These are phyloP conservation scores for Meandrina meandrites DNA, from an alignment of 92 coral and sea anemone genomes.

Conservation along the genomic window DNA sequence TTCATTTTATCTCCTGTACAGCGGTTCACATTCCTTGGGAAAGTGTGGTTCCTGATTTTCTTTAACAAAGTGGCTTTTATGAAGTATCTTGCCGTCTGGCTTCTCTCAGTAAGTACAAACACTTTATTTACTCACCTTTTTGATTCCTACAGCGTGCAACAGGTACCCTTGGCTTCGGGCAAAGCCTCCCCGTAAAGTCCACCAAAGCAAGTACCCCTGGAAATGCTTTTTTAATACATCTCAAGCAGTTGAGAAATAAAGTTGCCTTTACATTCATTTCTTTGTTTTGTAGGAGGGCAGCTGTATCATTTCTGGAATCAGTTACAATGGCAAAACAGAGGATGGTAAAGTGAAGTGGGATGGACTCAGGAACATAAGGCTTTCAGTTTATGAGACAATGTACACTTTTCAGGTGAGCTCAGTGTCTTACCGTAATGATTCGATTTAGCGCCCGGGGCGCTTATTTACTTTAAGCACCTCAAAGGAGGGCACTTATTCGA, in stretches of 20 bases:
- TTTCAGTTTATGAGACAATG: conserved; percentile 78
- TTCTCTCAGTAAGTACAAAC: conserved; percentile 82
- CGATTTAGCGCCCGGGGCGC: too few relatives aligned
- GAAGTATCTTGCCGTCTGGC: conserved; percentile 96
- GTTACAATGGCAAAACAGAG: conserved; percentile 83
- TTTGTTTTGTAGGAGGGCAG: conserved; percentile 79
- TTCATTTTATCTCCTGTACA: conserved; percentile 31
- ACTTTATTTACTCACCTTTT: too few relatives aligned
- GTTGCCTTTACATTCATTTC: too few relatives aligned
- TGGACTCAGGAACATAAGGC: conserved; percentile 84
- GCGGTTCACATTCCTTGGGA: conserved; percentile 65
- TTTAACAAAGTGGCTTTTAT: conserved; percentile 79
- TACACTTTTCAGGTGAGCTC: conserved; percentile 82
- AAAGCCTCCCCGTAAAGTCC: too few relatives aligned
- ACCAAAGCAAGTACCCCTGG: too few relatives aligned
- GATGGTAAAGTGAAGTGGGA: conserved; percentile 89
- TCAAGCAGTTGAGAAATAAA: too few relatives aligned
- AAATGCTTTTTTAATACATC: neutral
- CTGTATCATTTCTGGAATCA: conserved; percentile 88
- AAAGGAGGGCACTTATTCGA: too few relatives aligned
- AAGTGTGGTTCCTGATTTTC: conserved; percentile 67
- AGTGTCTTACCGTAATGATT: too few relatives aligned
- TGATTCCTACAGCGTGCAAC: too few relatives aligned
- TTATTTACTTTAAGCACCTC: too few relatives aligned
- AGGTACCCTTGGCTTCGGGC: too few relatives aligned